These are phyloP conservation scores for Holothuria leucospilota DNA, from an alignment of 53 echinoderm and acorn worm genomes.

Conservation along the genomic window DNA sequence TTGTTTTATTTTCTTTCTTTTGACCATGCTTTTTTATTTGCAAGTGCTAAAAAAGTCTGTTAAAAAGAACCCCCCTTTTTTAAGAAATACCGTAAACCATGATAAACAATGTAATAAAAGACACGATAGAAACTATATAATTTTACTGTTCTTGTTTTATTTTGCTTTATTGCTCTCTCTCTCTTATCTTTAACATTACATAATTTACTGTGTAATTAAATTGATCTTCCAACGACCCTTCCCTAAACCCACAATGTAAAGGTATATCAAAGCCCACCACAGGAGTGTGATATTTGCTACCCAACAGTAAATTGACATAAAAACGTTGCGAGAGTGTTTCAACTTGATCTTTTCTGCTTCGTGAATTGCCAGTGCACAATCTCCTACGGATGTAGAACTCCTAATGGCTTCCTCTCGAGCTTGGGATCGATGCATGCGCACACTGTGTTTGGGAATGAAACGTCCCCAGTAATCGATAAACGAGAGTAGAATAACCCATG, in stretches of 20 bases:
- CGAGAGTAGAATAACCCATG: background rate
- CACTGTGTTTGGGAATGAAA: background rate
- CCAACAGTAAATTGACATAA: background rate
- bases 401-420: background rate
- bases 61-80: too few species aligned
- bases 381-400: background rate
- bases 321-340: background rate
- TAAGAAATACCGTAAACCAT: too few species aligned
- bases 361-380: background rate
- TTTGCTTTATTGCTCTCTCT: too few species aligned
- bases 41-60: too few species aligned
- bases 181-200: too few species aligned
- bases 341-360: background rate
- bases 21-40: too few species aligned
- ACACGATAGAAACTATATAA: too few species aligned
- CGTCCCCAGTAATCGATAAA: background rate
- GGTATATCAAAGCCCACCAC: background rate
- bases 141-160: too few species aligned
- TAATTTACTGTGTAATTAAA: too few species aligned
- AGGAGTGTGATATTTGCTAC: background rate
- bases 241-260: background rate
- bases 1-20: too few species aligned
- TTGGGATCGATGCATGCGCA: background rate
- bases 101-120: too few species aligned
- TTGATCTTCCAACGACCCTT: too few species aligned